phyloP scores from a whole-genome alignment of 2,888 invertebrate genomes.

The Zhuqinia jingwanae region DNA sequence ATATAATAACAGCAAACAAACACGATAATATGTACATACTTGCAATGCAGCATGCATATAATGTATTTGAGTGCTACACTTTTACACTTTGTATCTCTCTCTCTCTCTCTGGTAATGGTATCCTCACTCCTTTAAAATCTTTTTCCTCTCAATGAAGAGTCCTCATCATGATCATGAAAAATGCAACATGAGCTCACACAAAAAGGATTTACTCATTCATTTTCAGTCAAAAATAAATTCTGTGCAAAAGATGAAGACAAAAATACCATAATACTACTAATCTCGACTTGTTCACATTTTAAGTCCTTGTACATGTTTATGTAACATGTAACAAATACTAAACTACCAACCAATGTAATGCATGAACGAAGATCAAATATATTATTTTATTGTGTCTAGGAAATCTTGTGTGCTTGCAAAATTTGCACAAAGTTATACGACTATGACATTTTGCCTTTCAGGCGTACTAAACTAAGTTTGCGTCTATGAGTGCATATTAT shows the following conservation, averaged over 20 bases:
- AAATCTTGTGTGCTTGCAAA: too few species aligned
- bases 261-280: slow-evolving; percentile 34
- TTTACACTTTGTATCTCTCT: background rate
- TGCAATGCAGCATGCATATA: background rate
- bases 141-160: background rate
- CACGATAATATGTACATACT: background rate
- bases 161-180: background rate
- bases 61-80: background rate
- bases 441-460: too few species aligned
- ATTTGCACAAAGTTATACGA: too few species aligned
- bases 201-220: slow-evolving; percentile 46
- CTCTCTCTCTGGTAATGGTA: too few species aligned
- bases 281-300: slow-evolving; percentile 4
- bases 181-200: background rate
- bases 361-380: background rate
- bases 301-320: too few species aligned
- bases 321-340: too few species aligned
- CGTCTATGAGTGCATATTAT: too few species aligned
- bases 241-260: slow-evolving; percentile 11
- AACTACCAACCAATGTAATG: too few species aligned
- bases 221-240: slow-evolving; percentile 30
- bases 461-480: too few species aligned
- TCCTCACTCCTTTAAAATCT: background rate
- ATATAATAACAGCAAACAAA: too few species aligned
- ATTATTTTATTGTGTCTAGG: too few species aligned